A percentile compares a stretch with the other conserved stretches of the same genome.
phyloP scores from a whole-genome alignment of 2,888 invertebrate species.

The Lacanobia wlatinum region DNA sequence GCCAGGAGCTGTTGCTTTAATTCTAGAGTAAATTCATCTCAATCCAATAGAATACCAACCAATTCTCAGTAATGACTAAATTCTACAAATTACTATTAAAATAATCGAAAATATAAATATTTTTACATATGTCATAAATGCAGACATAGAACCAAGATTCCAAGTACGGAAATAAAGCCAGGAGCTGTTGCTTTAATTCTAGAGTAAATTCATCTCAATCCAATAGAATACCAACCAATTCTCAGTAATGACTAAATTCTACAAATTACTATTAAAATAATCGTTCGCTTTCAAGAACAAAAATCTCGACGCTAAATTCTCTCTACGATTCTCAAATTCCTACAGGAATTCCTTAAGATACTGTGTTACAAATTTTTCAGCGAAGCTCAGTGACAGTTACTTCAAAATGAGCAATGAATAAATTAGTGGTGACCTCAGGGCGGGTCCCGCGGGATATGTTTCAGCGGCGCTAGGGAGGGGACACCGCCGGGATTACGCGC shows the following conservation, averaged over 20 bases:
- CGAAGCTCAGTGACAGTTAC: conserved; percentile 68
- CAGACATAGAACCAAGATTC: too few relatives aligned
- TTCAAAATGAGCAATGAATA: conserved; percentile 84
- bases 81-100: conserved; percentile 10
- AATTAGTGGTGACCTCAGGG: conserved; percentile 80
- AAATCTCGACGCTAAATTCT: conserved; percentile 32
- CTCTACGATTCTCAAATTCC: conserved; percentile 34
- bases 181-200: neutral
- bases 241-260: neutral
- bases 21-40: neutral
- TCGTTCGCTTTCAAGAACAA: neutral
- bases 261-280: conserved; percentile 9
- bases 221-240: neutral
- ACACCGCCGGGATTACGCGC: conserved; percentile 40
- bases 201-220: neutral
- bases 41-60: neutral
- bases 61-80: neutral
- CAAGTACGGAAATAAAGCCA: neutral
- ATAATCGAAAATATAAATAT: too few relatives aligned
- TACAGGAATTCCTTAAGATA: conserved; percentile 31
- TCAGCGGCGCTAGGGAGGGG: conserved; percentile 72
- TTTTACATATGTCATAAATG: too few relatives aligned
- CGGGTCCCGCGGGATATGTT: conserved; percentile 77
- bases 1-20: neutral
- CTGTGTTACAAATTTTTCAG: conserved; percentile 61